These are phyloP conservation scores for Parapsyche elsis DNA, from an alignment of 1,140 invertebrate genomes.

Conservation along the genomic window DNA sequence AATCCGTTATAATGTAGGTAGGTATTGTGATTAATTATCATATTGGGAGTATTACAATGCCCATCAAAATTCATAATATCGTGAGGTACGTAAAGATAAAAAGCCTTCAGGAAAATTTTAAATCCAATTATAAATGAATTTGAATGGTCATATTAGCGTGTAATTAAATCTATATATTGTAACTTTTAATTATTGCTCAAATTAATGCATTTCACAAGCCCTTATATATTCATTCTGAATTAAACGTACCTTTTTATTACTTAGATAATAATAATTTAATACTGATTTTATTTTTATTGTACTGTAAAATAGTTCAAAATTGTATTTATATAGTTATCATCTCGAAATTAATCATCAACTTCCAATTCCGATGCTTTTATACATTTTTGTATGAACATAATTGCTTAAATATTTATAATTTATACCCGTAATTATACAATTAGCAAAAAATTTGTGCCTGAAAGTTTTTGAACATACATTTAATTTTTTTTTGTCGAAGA, in stretches of 20 bases:
- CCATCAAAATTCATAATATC: background rate
- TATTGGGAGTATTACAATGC: background rate
- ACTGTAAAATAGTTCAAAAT: constrained; percentile 16
- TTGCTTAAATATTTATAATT: too few relatives aligned
- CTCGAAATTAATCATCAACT: background rate
- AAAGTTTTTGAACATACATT: constrained; percentile 7
- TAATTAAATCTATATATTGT: background rate
- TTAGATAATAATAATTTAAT: background rate
- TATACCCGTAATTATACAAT: background rate
- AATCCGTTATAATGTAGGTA: background rate
- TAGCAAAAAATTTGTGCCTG: constrained; percentile 1
- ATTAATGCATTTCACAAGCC: constrained; percentile 7
- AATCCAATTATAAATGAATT: too few relatives aligned
- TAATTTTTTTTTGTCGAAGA: constrained; percentile 4
- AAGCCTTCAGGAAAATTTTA: background rate
- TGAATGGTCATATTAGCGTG: too few relatives aligned
- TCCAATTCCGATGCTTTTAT: background rate
- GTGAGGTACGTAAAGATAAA: background rate
- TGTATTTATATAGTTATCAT: background rate
- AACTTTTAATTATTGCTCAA: constrained; percentile 18
- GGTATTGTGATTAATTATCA: background rate
- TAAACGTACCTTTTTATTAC: background rate
- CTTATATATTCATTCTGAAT: background rate
- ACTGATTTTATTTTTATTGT: constrained; percentile 11
- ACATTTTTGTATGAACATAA: background rate